These are phyloP conservation scores for Myzus persicae DNA, from an alignment of 1,140 invertebrate species.

Conservation along the genomic window DNA sequence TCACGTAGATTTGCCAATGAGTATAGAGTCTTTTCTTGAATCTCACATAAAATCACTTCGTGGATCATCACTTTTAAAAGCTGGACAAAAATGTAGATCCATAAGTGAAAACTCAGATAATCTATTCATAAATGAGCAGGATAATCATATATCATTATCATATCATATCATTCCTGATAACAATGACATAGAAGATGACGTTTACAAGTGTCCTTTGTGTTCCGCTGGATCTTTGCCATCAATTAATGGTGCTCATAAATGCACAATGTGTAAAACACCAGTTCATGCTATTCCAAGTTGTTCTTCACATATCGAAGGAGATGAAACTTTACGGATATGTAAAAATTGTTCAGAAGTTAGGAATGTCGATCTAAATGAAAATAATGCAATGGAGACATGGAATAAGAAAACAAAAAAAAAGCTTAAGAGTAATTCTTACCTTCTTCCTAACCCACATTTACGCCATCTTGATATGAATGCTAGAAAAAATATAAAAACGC, in stretches of 20 bases:
- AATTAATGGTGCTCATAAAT: slow-evolving; percentile 2
- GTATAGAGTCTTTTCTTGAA: neutral
- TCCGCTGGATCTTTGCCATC: neutral
- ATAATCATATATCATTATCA: neutral
- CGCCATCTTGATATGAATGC: neutral
- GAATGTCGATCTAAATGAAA: neutral
- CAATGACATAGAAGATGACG: neutral
- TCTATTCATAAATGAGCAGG: neutral
- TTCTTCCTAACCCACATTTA: slow-evolving; percentile 10
- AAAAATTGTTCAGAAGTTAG: neutral
- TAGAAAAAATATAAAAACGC: neutral
- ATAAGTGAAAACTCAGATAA: neutral
- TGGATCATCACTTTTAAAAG: neutral
- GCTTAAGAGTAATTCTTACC: neutral
- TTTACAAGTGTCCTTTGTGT: neutral
- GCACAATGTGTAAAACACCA: neutral
- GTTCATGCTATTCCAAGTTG: neutral
- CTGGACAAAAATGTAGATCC: neutral
- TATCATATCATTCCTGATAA: neutral
- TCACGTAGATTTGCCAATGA: neutral
- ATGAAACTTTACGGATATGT: neutral
- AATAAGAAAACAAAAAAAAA: neutral
- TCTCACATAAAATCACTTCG: neutral
- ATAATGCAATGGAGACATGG: neutral
- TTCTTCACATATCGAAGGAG: neutral